Evolutionary conservation across 2,113 vertebrate genomes (phyloP), one percentile per base, ranked within the genome.

Genomic region (Heterotis niloticus): DNA sequence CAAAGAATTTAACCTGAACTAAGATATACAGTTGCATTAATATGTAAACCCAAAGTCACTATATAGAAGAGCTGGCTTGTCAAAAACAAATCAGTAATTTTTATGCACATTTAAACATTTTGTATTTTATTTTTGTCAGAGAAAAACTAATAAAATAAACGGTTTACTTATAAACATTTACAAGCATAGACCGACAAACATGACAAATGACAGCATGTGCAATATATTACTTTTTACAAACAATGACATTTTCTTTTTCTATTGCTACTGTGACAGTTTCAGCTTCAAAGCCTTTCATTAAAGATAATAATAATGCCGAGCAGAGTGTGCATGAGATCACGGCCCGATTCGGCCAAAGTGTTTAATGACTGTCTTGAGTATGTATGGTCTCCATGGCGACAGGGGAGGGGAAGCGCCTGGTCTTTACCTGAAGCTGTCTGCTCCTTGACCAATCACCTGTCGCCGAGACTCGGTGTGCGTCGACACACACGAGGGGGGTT

Each of bases 281-380:
- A 29, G 12, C 64, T 26, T 66, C 54, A 64, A 76, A 81, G 34
- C 81, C 70, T 87, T 86, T 83, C 84, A 79, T 44, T 44, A 44
- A 57, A 52, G 65, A 79, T 57, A 68, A 24, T 57, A 68, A 24
- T 11, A 44, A n/a, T n/a, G n/a, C n/a, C n/a, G n/a, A n/a, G n/a
- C n/a, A 77, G 85, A 81, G 82, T 85, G 77, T 69, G 74, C 18
- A 78, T 79, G 82, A 81, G 86, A 85, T 69, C 78, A 77, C 86
- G 87, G 89, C 87, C 87, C n/a, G n/a, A n/a, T 87, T 90, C 85
- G 82, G 81, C 79, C 82, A 83, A 79, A 77, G 73, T 80, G 80
- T 78, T 84, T 85, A 88, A 90, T 85, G 84, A 83, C 76, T 18
- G 24, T 84, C 83, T 83, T 83, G 74, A 84, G 88, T 83, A 24